Conservation (phyloP, 2,113 vertebrate species). For the Phocoena phocoena region DNA sequence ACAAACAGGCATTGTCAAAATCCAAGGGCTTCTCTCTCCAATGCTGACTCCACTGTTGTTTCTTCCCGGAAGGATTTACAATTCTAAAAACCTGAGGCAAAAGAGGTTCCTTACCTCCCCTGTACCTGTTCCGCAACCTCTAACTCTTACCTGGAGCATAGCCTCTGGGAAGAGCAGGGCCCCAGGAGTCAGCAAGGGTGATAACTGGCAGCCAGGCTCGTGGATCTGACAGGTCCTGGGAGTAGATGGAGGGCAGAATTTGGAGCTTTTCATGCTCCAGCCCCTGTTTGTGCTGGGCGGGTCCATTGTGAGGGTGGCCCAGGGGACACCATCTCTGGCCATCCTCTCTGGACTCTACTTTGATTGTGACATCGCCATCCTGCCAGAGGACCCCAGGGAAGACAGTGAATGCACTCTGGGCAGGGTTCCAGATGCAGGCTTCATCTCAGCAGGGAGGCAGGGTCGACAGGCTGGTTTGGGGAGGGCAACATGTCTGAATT, state of each 20-base stretch:
- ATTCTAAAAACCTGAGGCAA: not conserved
- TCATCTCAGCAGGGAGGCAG: not conserved
- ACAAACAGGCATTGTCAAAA: not conserved
- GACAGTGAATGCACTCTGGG: not conserved
- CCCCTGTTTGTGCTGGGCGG: not conserved
- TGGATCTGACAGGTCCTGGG: not conserved
- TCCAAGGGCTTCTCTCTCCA: not conserved
- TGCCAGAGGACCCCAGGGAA: not conserved
- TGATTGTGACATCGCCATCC: constrained; percentile 31
- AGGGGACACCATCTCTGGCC: not conserved
- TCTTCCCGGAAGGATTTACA: not conserved
- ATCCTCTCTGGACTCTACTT: not conserved
- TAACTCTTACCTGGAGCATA: not conserved
- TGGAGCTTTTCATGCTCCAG: not conserved
- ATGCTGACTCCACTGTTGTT: not conserved
- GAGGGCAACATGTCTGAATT: not conserved
- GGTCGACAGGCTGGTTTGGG: not conserved
- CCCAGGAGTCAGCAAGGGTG: not conserved
- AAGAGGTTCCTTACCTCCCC: not conserved
- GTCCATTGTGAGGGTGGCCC: not conserved
- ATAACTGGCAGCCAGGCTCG: not conserved
- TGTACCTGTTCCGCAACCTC: not conserved
- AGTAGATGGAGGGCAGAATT: not conserved
- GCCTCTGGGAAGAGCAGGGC: not conserved
- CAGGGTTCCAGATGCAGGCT: not conserved